phyloP scores from a whole-genome alignment of 2,797 vertebrate species.

The Thalassophryne amazonica region DNA sequence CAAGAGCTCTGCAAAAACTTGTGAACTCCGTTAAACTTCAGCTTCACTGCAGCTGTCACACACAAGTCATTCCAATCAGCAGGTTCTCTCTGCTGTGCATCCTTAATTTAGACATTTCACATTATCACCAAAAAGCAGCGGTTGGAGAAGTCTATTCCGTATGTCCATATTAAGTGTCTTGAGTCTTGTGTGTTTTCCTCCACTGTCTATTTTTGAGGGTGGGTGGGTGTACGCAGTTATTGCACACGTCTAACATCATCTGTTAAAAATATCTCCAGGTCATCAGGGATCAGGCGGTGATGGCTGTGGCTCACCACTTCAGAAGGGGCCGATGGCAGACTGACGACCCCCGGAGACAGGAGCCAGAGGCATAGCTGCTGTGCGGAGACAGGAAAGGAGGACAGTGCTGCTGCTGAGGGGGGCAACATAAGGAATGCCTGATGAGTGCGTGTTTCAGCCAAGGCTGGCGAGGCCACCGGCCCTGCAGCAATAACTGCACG shows the following conservation, averaged over 20 bases:
- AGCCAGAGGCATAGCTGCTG: conserved; percentile 56
- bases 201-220: conserved; percentile 21
- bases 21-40: too few relatives aligned
- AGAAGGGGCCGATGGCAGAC: conserved; percentile 57
- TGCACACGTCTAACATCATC: conserved; percentile 75
- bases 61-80: conserved; percentile 7
- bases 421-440: conserved; percentile 62
- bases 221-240: conserved; percentile 48
- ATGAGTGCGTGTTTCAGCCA: conserved; percentile 47
- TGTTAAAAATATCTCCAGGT: conserved; percentile 73
- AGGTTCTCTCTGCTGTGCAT: conserved; percentile 2
- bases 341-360: conserved; percentile 70
- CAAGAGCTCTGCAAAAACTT: conserved; percentile 26
- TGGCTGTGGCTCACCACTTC: conserved; percentile 65
- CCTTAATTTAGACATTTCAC: neutral
- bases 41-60: conserved; percentile 15
- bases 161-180: conserved; percentile 8
- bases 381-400: conserved; percentile 49
- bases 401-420: conserved; percentile 39
- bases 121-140: neutral
- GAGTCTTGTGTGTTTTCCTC: conserved; percentile 24
- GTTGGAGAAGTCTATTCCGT: neutral
- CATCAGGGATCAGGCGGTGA: conserved; percentile 63
- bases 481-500: conserved; percentile 34
- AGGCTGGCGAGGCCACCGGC: conserved; percentile 34